A percentile compares a stretch with the other conserved stretches of the same genome.
These are phyloP conservation scores for Maccullochella peelii DNA, from an alignment of 2,113 vertebrate genomes.

Conservation along the genomic window DNA sequence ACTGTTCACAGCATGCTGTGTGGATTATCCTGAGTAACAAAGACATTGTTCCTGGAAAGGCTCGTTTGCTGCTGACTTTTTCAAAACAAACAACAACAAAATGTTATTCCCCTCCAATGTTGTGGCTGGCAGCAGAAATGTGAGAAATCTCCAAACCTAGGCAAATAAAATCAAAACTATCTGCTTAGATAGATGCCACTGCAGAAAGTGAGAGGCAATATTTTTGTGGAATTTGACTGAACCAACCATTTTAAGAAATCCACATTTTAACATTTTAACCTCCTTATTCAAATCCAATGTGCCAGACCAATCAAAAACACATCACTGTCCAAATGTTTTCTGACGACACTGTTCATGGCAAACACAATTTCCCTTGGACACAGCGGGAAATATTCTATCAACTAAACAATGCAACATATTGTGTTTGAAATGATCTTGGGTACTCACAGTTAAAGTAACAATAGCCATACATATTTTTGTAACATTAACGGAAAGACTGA, in stretches of 20 bases:
- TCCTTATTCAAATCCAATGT: not conserved
- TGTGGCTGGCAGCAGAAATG: not conserved
- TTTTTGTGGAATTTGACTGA: not conserved
- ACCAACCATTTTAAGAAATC: constrained; percentile 2
- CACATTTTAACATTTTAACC: too few relatives aligned
- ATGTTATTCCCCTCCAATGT: not conserved
- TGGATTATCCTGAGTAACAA: constrained; percentile 30
- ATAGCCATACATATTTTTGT: constrained; percentile 43
- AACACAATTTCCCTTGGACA: not conserved
- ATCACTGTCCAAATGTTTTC: constrained; percentile 7
- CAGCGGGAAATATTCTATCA: constrained; percentile 26
- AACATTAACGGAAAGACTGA: constrained; percentile 29
- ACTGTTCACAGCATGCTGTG: constrained; percentile 4
- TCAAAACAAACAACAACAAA: not conserved
- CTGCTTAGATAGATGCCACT: not conserved
- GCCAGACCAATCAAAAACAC: constrained; percentile 32
- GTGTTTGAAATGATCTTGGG: constrained; percentile 27
- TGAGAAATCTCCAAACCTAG: not conserved
- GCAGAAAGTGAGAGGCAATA: not conserved
- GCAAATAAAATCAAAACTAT: not conserved
- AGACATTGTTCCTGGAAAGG: constrained; percentile 8
- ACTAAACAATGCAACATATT: constrained; percentile 58
- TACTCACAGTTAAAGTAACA: constrained; percentile 46
- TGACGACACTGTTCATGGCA: not conserved
- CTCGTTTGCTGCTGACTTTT: not conserved